Percentiles rank a stretch among this genome's conserved stretches.
phyloP scores from a whole-genome alignment of 2,113 vertebrate genomes.

The Picathartes gymnocephalus region DNA sequence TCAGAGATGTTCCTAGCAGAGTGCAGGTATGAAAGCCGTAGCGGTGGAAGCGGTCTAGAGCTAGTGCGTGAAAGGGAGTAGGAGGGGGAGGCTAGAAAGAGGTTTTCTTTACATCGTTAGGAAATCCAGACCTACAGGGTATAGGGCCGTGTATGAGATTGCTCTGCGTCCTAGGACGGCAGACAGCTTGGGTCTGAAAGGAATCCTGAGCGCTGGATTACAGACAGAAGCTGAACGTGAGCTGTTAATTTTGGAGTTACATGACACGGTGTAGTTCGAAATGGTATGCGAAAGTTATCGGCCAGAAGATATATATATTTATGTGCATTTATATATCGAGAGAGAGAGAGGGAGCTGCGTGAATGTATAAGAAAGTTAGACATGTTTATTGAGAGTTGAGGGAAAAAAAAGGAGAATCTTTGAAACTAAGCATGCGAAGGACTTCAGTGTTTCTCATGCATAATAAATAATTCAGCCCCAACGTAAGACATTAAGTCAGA shows the following conservation, averaged over 20 bases:
- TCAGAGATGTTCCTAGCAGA: background rate
- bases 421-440: background rate
- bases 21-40: background rate
- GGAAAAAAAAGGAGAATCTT: background rate
- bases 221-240: background rate
- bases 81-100: background rate
- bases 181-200: background rate
- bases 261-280: background rate
- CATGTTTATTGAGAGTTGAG: background rate
- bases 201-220: background rate
- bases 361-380: background rate
- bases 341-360: background rate
- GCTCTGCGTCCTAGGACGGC: background rate
- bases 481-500: background rate
- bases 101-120: background rate
- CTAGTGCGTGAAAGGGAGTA: background rate
- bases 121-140: background rate
- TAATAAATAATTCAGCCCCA: background rate
- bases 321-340: rapidly evolving
- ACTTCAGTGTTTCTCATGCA: rapidly evolving
- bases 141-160: background rate
- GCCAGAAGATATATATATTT: rapidly evolving
- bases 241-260: background rate
- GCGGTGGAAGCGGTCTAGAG: background rate
- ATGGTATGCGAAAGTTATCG: background rate